Base-by-base conservation (phyloP, 2,113 vertebrate species). In the Gasterosteus aculeatus region DNA sequence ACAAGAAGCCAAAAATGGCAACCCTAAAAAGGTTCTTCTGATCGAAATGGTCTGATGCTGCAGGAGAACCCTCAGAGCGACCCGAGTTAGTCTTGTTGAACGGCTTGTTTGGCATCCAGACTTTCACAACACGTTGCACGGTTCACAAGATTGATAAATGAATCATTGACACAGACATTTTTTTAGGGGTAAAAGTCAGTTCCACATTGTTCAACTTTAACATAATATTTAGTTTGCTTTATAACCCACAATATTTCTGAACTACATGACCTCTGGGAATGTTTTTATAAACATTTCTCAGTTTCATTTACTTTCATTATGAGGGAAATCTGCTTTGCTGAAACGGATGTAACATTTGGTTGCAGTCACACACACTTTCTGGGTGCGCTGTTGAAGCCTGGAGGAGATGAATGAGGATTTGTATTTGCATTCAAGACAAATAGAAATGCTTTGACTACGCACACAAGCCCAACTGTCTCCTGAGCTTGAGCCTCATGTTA, bases 1-100 rank as follows among this genome's bases (percentile, higher is more conserved):
- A 80, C 33, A 71, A 18, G 54, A 73, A 70, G 69, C 72, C 75
- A 81, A 70, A 75, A 63, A 41, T 82, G 62, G 78, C 35, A 56
- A 75, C 42, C 3, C 3, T 41, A 22, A 68, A 58, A 75, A 59
- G 80, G 74, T 60, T 57, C 38, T 75, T 49, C 1, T 39, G 42
- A 31, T 69, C 26, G 47, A 39, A 82, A 65, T 31, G 38, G 1
- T 75, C 57, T 66, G 19, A 38, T 44, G 61, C 51, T 66, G 46
- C 67, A 46, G 10, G 29, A 47, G 42, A 39, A 69, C 1, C 10
- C 19, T 58, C 35, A 44, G 5, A 60, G 54, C 10, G 8, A 53
- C 5, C 7, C 33, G n/a, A 2, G 33, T 64, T n/a, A 33, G 26
- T 58, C 10, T 58, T 42, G 58, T 14, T 44, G 31, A 63, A 54